Base-by-base conservation (phyloP, 1,140 invertebrate genomes). In the Alviniconcha marisindica region DNA sequence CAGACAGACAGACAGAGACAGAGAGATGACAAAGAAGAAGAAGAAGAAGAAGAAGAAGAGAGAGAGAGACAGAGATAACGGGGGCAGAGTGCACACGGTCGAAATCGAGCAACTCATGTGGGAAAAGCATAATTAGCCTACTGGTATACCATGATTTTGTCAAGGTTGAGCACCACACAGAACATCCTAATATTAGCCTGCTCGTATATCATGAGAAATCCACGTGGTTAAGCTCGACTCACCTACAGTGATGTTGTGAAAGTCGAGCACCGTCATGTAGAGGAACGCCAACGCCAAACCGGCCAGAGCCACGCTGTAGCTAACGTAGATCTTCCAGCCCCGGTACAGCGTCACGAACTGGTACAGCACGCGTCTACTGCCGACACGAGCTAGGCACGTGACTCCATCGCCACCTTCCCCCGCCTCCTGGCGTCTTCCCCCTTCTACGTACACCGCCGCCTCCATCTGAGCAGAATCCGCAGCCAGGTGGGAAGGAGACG, bases 181-280 rank as follows among this genome's bases (percentile, higher is more conserved):
- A n/a, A n/a, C n/a, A n/a, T n/a, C n/a, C n/a, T n/a, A n/a, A n/a
- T n/a, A n/a, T n/a, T n/a, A n/a, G n/a, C n/a, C n/a, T n/a, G n/a
- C n/a, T n/a, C n/a, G n/a, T n/a, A n/a, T n/a, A n/a, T n/a, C n/a
- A n/a, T n/a, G n/a, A n/a, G n/a, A n/a, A n/a, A n/a, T n/a, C n/a
- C n/a, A n/a, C n/a, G n/a, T n/a, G n/a, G n/a, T n/a, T n/a, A n/a
- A n/a, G n/a, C n/a, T n/a, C n/a, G n/a, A 79, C 88, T 86, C 77
- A 94, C 94, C 94, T 71, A 91, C 92, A 51, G 94, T 95, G 60
- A 95, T 93, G 78, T 91, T 93, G 87, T 95, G 94, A 90, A 95
- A 95, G 7, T 93, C 93, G 4, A 95, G 88, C 0, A 95, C 94
- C 18, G 94, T 95, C 93, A 95, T 93, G 85, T 94, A 95, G 10